Conservation (phyloP, 2,797 vertebrate species). For the Aulostomus chinensis region DNA sequence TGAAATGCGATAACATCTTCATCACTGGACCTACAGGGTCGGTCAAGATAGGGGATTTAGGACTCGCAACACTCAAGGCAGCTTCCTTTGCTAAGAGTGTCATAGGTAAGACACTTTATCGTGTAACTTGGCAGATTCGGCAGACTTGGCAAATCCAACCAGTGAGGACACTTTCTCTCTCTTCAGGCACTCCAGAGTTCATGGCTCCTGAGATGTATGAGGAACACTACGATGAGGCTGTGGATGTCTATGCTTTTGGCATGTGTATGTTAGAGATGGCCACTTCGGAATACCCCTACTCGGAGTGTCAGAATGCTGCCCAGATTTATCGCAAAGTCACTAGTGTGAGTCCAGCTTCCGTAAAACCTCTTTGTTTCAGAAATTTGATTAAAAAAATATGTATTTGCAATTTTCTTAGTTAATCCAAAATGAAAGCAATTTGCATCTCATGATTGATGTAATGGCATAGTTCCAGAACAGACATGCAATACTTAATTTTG, state of each 20-base stretch:
- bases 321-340: constrained; percentile 99
- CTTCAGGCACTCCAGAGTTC: constrained; percentile 94
- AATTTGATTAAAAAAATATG: too few species aligned
- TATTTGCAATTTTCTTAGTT: too few species aligned
- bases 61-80: constrained; percentile 95
- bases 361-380: constrained; percentile 2
- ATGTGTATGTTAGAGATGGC: constrained; percentile 99
- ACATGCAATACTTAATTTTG: neutral
- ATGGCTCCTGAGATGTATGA: constrained; percentile 99
- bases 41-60: constrained; percentile 97
- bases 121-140: neutral
- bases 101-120: constrained; percentile 84
- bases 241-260: constrained; percentile 97
- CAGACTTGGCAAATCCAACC: neutral
- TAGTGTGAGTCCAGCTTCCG: constrained; percentile 87
- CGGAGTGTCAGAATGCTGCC: constrained; percentile 97
- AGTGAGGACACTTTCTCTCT: neutral
- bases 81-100: constrained; percentile 99
- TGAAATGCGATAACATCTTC: constrained; percentile 99
- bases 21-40: constrained; percentile 98
- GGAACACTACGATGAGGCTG: constrained; percentile 96
- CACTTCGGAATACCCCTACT: constrained; percentile 98
- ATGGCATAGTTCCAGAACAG: too few species aligned
- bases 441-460: neutral
- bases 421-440: too few species aligned